Conservation (phyloP, 2,113 vertebrate species). For the Centropristis striata region DNA sequence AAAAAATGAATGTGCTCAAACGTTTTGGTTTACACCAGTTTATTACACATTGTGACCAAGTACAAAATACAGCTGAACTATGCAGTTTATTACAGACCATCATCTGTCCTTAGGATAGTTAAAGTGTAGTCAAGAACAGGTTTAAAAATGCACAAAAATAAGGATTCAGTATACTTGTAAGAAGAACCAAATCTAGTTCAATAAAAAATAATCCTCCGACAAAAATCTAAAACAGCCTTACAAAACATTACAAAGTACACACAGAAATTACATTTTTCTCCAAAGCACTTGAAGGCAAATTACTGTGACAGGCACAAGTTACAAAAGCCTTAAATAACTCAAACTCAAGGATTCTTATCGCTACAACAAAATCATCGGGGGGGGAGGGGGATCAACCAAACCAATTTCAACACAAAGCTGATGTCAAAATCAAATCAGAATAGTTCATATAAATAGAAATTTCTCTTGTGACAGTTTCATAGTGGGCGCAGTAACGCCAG, state of each 20-base stretch:
- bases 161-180: conserved; percentile 84
- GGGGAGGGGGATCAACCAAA: conserved; percentile 29
- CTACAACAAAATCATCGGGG: conserved; percentile 66
- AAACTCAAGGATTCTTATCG: conserved; percentile 56
- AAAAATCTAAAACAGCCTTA: conserved; percentile 85
- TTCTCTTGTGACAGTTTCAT: conserved; percentile 48
- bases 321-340: conserved; percentile 79
- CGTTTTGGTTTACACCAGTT: conserved; percentile 82
- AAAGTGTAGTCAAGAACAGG: conserved; percentile 84
- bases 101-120: conserved; percentile 75
- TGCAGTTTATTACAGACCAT: conserved; percentile 84
- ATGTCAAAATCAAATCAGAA: conserved; percentile 63
- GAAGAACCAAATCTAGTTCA: conserved; percentile 83
- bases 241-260: conserved; percentile 85
- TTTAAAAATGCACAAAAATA: conserved; percentile 87
- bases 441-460: conserved; percentile 72
- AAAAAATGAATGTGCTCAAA: conserved; percentile 69
- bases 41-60: conserved; percentile 87
- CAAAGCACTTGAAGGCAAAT: conserved; percentile 83
- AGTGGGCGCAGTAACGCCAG: conserved; percentile 23
- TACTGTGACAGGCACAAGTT: conserved; percentile 83
- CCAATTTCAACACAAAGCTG: conserved; percentile 55
- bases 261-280: conserved; percentile 74
- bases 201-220: conserved; percentile 84
- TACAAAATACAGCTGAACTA: conserved; percentile 89